Base-by-base conservation (phyloP, 1,140 invertebrate genomes). In the Delia radicum region DNA sequence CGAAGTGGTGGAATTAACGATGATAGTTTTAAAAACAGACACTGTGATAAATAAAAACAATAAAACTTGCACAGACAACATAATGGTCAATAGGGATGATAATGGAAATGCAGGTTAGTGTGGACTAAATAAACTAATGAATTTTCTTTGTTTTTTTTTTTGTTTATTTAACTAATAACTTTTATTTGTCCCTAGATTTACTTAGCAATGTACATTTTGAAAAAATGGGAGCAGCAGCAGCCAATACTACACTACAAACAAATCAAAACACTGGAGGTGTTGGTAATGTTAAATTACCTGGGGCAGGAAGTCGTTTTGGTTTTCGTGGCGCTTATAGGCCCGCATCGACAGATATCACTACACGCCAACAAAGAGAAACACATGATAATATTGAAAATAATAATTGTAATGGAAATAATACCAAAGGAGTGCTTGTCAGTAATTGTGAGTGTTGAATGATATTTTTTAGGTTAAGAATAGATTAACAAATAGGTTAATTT, bases 51-150 rank as follows among this genome's bases (percentile, higher is more conserved):
- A 77, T 55, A 33, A 15, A 5, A 26, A n/a, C n/a, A 27, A n/a
- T 67, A 61, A 31, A 48, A 48, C 24, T 37, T 27, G 27, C 18
- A 62, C 12, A 12, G 27, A 26, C 31, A 55, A 65, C n/a, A n/a
- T n/a, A 27, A 27, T 48, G 72, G 31, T 24, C 29, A 69, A 12
- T 69, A 33, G 65, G 78, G 83, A 85, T 77, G 80, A 85, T 77
- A 85, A 85, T 77, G 83, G 83, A n/a, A 85, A 85, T 79, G 78
- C 83, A 74, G 83, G 83, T 85, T 76, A 80, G 82, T 78, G 55
- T 48, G n/a, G n/a, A n/a, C n/a, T n/a, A 28, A 37, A 74, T 69
- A 13, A 63, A 3, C 21, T 55, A 55, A 55, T 55, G 18, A 18
- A 6, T 4, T 55, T 55, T 24, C n/a, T 42, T 55, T 73, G 71